Conservation (phyloP, 30 jellyfish, hydroid and myxozoan genomes). For the Clytia hemisphaerica region DNA sequence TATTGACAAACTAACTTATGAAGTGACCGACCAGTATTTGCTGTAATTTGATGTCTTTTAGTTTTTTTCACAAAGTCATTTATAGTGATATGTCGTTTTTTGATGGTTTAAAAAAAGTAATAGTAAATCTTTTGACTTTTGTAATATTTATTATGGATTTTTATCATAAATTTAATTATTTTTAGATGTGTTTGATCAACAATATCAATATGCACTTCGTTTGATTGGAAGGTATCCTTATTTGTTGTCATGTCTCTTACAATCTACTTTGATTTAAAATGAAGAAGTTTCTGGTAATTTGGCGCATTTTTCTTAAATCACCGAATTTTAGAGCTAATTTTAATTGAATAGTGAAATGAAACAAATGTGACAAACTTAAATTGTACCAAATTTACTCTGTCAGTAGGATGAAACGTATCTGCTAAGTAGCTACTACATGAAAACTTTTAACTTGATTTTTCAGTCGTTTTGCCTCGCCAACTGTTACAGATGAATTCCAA, state of each 20-base stretch:
- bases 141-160: background rate
- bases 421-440: too few species aligned
- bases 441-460: too few species aligned
- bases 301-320: background rate
- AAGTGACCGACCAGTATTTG: too few species aligned
- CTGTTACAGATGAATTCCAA: slow-evolving; percentile 72
- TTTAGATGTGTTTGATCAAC: slow-evolving; percentile 45
- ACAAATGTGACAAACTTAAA: too few species aligned
- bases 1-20: too few species aligned
- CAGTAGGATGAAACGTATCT: too few species aligned
- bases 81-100: background rate
- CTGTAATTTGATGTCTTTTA: too few species aligned
- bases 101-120: background rate
- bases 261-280: too few species aligned
- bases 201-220: slow-evolving; percentile 78
- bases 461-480: slow-evolving; percentile 86
- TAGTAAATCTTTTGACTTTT: background rate
- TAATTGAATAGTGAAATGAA: background rate
- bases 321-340: background rate
- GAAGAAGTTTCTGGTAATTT: background rate
- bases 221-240: slow-evolving; percentile 71
- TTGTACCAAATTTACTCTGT: too few species aligned
- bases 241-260: too few species aligned
- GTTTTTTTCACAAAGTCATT: too few species aligned
- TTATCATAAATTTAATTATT: background rate